Conservation (phyloP, 2,113 vertebrate genomes). For the Pholis gunnellus region DNA sequence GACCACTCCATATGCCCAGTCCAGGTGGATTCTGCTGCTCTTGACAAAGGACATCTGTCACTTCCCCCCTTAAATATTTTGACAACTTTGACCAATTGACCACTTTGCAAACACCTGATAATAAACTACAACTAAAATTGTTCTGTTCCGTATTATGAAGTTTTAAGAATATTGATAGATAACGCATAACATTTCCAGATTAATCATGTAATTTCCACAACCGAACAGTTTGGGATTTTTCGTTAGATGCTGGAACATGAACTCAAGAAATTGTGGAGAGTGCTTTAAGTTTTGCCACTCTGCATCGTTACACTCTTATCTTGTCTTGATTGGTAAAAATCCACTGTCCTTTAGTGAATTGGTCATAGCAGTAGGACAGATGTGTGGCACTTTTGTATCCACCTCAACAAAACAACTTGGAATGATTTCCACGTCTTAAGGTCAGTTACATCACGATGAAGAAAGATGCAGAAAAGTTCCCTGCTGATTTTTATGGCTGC, state of each 20-base stretch:
- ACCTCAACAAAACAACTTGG: background rate
- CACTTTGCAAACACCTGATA: background rate
- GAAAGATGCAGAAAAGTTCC: conserved; percentile 28
- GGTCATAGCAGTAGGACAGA: background rate
- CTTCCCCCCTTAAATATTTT: background rate
- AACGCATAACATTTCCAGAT: conserved; percentile 39
- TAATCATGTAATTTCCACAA: conserved; percentile 20
- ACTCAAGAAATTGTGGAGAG: background rate
- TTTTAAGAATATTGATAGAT: conserved; percentile 27
- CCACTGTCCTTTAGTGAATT: conserved; percentile 1
- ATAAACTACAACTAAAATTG: background rate
- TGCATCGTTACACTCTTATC: conserved; percentile 3
- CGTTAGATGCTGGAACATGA: background rate
- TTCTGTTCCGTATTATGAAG: conserved; percentile 1
- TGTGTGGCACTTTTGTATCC: background rate
- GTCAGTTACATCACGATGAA: background rate
- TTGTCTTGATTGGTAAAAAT: background rate
- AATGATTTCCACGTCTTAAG: conserved; percentile 1
- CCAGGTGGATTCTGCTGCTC: background rate
- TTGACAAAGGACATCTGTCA: background rate
- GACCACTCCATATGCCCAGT: background rate
- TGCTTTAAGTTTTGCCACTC: background rate
- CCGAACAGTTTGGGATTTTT: conserved; percentile 22
- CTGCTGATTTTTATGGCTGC: conserved; percentile 36
- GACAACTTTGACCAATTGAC: background rate